Conservation (phyloP, 2,113 vertebrate species). For the Psilopogon haemacephalus region DNA sequence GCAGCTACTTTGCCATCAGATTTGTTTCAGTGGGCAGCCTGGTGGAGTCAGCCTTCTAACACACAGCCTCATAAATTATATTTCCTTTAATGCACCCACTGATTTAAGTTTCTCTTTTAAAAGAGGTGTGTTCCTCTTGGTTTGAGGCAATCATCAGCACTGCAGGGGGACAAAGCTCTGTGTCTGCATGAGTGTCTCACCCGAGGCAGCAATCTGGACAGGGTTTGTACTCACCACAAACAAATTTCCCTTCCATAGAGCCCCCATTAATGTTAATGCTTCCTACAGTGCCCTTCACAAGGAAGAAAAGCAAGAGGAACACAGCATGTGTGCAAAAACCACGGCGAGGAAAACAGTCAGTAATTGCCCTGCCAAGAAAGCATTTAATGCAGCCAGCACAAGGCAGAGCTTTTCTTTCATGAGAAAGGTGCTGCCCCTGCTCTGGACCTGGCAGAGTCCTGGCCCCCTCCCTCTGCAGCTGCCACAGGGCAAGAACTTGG, state of each 20-base stretch:
- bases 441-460: neutral
- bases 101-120: neutral
- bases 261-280: neutral
- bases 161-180: neutral
- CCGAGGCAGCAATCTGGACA: neutral
- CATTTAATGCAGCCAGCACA: neutral
- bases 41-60: neutral
- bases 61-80: conserved; percentile 4
- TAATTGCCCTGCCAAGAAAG: neutral
- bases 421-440: neutral
- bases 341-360: neutral
- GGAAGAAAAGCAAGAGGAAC: neutral
- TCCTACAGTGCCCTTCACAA: neutral
- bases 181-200: neutral
- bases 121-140: neutral
- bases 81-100: conserved; percentile 11
- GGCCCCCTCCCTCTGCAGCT: fast-evolving
- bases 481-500: neutral
- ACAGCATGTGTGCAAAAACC: neutral
- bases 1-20: neutral
- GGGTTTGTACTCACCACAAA: neutral
- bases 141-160: neutral
- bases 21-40: neutral
- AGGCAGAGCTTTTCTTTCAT: neutral
- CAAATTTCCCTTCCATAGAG: neutral